phyloP scores from a whole-genome alignment of 2,888 invertebrate genomes.

The Drosophila melanosoma region DNA sequence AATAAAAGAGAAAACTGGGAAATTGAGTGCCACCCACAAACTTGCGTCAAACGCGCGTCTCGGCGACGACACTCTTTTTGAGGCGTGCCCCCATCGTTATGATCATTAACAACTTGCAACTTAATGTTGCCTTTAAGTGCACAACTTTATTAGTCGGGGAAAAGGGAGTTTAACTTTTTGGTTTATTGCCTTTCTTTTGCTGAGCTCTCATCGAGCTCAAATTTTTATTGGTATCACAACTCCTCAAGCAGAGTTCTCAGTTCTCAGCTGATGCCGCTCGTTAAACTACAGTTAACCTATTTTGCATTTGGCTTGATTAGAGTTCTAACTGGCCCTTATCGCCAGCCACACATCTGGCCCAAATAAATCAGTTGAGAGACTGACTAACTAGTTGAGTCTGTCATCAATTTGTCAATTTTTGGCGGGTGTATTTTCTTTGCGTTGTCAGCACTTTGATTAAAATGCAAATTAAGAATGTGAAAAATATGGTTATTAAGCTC shows the following conservation, averaged over 20 bases:
- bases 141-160: slow-evolving; percentile 46
- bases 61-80: slow-evolving; percentile 1
- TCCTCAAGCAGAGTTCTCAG: slow-evolving; percentile 36
- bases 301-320: slow-evolving; percentile 71
- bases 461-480: slow-evolving; percentile 59
- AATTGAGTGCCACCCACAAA: slow-evolving; percentile 39
- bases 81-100: slow-evolving; percentile 39
- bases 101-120: slow-evolving; percentile 49
- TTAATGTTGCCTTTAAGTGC: slow-evolving; percentile 29
- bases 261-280: slow-evolving; percentile 30
- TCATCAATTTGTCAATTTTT: slow-evolving; percentile 14
- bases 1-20: slow-evolving; percentile 5
- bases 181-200: slow-evolving; percentile 49
- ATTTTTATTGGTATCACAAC: slow-evolving; percentile 24
- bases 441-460: slow-evolving; percentile 56
- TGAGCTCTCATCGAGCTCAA: slow-evolving; percentile 48
- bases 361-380: slow-evolving; percentile 9
- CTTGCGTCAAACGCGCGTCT: slow-evolving; percentile 22
- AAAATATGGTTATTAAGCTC: slow-evolving; percentile 62
- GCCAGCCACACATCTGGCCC: slow-evolving; percentile 44
- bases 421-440: slow-evolving; percentile 38
- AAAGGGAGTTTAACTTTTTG: slow-evolving; percentile 14
- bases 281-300: slow-evolving; percentile 73
- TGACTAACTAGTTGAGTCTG: slow-evolving; percentile 27
- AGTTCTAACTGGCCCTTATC: slow-evolving; percentile 39